These are phyloP conservation scores for Glyptemys insculpta DNA, from an alignment of 2,797 vertebrate genomes.

Conservation along the genomic window DNA sequence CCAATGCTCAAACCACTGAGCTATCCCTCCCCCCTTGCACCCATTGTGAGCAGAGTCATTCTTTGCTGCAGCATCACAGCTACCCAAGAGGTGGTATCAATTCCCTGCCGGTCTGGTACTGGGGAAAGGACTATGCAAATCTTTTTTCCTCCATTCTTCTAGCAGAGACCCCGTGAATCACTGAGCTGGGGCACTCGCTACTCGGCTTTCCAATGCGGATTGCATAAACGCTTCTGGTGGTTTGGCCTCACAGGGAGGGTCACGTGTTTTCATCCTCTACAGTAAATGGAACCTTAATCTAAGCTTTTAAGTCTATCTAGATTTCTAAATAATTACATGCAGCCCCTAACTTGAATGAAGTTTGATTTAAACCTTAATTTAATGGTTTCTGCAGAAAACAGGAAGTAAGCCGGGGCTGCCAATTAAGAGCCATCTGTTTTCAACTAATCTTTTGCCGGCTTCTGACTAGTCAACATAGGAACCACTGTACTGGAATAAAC, in stretches of 20 bases:
- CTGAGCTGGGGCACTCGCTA: background rate
- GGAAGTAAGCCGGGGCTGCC: slow-evolving; percentile 48
- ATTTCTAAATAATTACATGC: slow-evolving; percentile 48
- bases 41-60: accelerated
- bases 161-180: accelerated
- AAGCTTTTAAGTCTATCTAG: slow-evolving; percentile 36
- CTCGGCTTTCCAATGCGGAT: background rate
- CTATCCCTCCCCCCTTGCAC: background rate
- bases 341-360: slow-evolving; percentile 38
- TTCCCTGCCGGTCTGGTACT: accelerated
- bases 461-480: background rate
- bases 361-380: slow-evolving; percentile 60
- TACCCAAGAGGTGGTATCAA: background rate
- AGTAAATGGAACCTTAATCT: slow-evolving; percentile 42
- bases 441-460: slow-evolving; percentile 46
- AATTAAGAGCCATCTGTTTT: slow-evolving; percentile 71
- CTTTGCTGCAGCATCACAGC: background rate
- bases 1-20: too few species aligned
- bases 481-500: background rate
- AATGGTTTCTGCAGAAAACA: slow-evolving; percentile 47
- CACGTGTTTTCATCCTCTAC: background rate
- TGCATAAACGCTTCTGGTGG: background rate
- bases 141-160: background rate
- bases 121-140: background rate
- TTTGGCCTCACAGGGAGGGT: background rate